These are phyloP conservation scores for Choreutis nemorana DNA, from an alignment of 2,888 invertebrate genomes.

Conservation along the genomic window DNA sequence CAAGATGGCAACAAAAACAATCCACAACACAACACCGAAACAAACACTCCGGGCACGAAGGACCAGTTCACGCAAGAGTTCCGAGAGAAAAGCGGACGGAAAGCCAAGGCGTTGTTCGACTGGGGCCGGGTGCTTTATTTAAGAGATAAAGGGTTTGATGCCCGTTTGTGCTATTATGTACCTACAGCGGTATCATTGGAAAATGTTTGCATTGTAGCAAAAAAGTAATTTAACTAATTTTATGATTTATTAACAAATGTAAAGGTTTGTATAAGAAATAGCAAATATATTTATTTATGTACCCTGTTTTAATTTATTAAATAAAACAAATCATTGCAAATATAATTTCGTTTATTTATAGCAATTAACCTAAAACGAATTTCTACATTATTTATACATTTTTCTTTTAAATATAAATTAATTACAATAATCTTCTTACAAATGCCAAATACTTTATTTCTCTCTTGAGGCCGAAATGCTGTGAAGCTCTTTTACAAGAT, in stretches of 20 bases:
- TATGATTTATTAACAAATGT: too few relatives aligned
- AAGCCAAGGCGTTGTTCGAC: slow-evolving; percentile 81
- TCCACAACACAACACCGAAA: neutral
- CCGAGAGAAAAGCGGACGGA: slow-evolving; percentile 66
- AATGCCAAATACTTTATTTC: too few relatives aligned
- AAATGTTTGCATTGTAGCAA: slow-evolving; percentile 79
- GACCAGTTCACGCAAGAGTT: slow-evolving; percentile 1
- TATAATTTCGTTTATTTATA: slow-evolving; percentile 54
- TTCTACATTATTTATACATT: neutral
- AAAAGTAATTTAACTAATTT: slow-evolving; percentile 15
- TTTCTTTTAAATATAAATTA: neutral
- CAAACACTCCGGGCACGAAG: neutral
- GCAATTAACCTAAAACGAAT: slow-evolving; percentile 35
- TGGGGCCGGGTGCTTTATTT: slow-evolving; percentile 75
- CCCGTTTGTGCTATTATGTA: slow-evolving; percentile 72
- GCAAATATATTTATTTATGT: too few relatives aligned
- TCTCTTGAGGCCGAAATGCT: too few relatives aligned
- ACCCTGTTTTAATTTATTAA: too few relatives aligned
- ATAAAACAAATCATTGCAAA: slow-evolving; percentile 32
- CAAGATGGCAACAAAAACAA: neutral
- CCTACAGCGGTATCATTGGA: slow-evolving; percentile 73
- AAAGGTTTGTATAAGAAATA: too few relatives aligned
- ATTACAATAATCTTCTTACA: too few relatives aligned
- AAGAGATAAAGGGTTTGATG: slow-evolving; percentile 62
- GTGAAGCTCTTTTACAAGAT: too few relatives aligned